A percentile compares a stretch with the other conserved stretches of the same genome.
phyloP scores from a whole-genome alignment of 2,113 vertebrate genomes.

The Paramisgurnus dabryanus region DNA sequence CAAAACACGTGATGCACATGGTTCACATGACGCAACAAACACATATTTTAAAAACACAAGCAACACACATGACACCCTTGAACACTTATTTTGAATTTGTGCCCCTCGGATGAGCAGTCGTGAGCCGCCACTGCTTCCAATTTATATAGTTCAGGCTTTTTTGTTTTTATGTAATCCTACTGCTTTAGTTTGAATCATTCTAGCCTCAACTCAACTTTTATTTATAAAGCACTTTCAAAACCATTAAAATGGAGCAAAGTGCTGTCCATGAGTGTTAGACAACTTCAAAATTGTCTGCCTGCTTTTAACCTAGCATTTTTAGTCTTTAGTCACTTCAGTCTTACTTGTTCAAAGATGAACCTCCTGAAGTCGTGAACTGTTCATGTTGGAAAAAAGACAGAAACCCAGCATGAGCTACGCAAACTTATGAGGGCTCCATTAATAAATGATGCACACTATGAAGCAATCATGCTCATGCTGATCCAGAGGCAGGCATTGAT shows the following conservation, averaged over 20 bases:
- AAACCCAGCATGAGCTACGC: constrained; percentile 53
- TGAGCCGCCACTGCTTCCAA: background rate
- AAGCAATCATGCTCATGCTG: constrained; percentile 57
- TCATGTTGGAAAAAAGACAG: constrained; percentile 36
- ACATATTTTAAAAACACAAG: no score
- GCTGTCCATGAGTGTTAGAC: no score
- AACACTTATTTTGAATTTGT: no score
- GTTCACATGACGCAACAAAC: no score
- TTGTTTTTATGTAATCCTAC: background rate
- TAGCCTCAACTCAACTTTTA: no score
- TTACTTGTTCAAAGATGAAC: constrained; percentile 28
- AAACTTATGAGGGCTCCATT: constrained; percentile 65
- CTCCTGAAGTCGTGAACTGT: constrained; percentile 37
- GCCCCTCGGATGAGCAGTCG: no score
- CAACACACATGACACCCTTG: no score
- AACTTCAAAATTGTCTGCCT: background rate
- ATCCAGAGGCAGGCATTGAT: constrained; percentile 50
- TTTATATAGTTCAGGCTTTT: background rate
- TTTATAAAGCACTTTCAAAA: no score
- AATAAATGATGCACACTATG: constrained; percentile 73
- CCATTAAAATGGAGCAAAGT: no score
- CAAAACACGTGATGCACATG: no score
- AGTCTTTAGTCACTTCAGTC: background rate
- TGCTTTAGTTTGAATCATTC: background rate
- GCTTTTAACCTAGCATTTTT: constrained; percentile 35